These are phyloP conservation scores for Colletes collaris DNA, from an alignment of 2,888 invertebrate genomes.

Conservation along the genomic window DNA sequence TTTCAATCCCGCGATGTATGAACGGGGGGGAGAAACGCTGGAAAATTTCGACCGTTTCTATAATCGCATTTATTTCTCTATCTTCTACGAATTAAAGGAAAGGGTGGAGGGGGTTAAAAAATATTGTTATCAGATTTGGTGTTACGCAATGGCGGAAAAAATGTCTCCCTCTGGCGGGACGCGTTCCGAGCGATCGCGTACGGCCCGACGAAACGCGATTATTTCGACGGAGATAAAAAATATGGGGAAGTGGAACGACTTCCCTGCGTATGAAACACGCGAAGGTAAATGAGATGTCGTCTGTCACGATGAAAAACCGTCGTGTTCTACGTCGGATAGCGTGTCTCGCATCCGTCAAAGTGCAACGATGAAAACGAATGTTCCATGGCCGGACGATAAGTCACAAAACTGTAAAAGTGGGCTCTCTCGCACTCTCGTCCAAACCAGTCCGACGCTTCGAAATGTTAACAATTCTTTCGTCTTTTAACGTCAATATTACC, in stretches of 20 bases:
- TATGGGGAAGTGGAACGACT: conserved; percentile 47
- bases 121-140: too few relatives aligned
- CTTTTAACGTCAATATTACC: too few relatives aligned
- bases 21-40: too few relatives aligned
- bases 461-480: too few relatives aligned
- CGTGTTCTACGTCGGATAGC: conserved; percentile 47
- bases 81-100: too few relatives aligned
- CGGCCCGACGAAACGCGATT: conserved; percentile 14
- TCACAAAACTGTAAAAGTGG: conserved; percentile 23
- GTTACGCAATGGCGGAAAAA: too few relatives aligned
- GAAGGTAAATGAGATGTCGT: conserved; percentile 63
- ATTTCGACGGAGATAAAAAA: conserved; percentile 25
- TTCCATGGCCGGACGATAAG: conserved; percentile 32
- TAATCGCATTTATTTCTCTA: too few relatives aligned
- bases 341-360: conserved; percentile 63
- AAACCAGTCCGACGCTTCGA: neutral
- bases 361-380: conserved; percentile 59
- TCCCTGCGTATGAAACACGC: conserved; percentile 38
- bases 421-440: neutral
- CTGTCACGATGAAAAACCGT: conserved; percentile 61
- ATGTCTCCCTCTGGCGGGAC: conserved; percentile 1
- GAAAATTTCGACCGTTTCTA: too few relatives aligned
- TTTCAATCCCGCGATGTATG: too few relatives aligned
- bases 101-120: too few relatives aligned
- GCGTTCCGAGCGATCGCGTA: conserved; percentile 2